These are phyloP conservation scores for Neopipo cinnamomea DNA, from an alignment of 2,113 vertebrate species.

Conservation along the genomic window DNA sequence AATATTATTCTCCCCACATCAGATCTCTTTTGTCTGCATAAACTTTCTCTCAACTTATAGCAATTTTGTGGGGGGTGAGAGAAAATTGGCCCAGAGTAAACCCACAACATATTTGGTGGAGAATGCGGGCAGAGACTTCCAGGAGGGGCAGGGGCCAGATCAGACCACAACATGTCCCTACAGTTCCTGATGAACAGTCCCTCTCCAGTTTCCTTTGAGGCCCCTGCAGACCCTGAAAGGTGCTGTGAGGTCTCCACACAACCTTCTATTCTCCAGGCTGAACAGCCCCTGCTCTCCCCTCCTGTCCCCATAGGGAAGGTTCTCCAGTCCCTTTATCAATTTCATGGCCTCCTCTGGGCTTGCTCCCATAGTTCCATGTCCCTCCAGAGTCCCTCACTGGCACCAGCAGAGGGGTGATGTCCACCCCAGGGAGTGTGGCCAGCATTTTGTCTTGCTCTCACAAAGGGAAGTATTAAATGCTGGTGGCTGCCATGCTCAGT, in stretches of 20 bases:
- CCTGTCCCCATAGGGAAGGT: background rate
- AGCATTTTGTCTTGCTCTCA: background rate
- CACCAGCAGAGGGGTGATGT: background rate
- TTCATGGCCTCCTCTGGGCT: accelerated
- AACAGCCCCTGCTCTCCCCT: background rate
- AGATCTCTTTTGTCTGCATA: no score
- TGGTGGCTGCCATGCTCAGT: accelerated
- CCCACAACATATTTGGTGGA: no score
- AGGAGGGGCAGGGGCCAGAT: no score
- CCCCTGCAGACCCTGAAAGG: background rate
- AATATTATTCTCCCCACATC: no score
- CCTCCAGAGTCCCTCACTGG: background rate
- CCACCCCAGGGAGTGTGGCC: accelerated
- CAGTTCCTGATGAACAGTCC: background rate
- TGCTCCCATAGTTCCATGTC: accelerated
- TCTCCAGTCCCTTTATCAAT: background rate
- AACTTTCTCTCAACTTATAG: no score
- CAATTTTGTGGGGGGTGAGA: no score
- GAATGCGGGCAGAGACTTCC: no score
- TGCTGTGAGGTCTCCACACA: background rate
- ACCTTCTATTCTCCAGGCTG: background rate
- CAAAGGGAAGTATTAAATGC: background rate
- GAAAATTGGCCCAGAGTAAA: no score
- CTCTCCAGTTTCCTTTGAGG: background rate
- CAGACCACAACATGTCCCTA: no score